These are phyloP conservation scores for Dermochelys coriacea DNA, from an alignment of 2,797 vertebrate genomes.

Conservation along the genomic window DNA sequence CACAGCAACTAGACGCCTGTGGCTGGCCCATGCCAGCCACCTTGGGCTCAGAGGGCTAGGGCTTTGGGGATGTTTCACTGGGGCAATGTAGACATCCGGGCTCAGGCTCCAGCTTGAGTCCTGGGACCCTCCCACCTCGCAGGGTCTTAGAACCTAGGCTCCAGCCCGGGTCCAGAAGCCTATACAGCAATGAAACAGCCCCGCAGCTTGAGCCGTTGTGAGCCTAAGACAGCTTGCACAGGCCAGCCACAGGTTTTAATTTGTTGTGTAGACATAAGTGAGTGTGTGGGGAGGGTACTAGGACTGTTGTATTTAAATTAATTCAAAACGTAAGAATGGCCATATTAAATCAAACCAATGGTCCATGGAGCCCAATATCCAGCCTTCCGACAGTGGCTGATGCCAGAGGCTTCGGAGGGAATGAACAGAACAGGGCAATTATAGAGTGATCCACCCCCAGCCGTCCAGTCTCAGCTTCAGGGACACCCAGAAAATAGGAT, in stretches of 20 bases:
- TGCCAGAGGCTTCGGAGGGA: not conserved
- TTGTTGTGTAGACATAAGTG: not conserved
- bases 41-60: too few species aligned
- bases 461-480: not conserved
- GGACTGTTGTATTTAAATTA: rapidly evolving
- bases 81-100: too few species aligned
- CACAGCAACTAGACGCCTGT: not conserved
- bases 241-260: not conserved
- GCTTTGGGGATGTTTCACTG: too few species aligned
- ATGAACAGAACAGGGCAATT: not conserved
- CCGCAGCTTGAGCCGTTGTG: too few species aligned
- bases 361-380: not conserved
- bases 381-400: not conserved
- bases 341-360: not conserved
- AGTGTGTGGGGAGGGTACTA: not conserved
- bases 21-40: not conserved
- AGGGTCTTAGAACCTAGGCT: too few species aligned
- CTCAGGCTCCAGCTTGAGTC: too few species aligned
- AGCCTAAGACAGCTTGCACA: not conserved
- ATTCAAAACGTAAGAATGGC: not conserved
- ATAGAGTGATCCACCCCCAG: not conserved
- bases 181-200: too few species aligned
- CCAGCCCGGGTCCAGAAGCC: too few species aligned
- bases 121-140: not conserved
- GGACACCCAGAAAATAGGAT: not conserved